Conservation (phyloP, 2,113 vertebrate genomes). For the Piprites chloris region DNA sequence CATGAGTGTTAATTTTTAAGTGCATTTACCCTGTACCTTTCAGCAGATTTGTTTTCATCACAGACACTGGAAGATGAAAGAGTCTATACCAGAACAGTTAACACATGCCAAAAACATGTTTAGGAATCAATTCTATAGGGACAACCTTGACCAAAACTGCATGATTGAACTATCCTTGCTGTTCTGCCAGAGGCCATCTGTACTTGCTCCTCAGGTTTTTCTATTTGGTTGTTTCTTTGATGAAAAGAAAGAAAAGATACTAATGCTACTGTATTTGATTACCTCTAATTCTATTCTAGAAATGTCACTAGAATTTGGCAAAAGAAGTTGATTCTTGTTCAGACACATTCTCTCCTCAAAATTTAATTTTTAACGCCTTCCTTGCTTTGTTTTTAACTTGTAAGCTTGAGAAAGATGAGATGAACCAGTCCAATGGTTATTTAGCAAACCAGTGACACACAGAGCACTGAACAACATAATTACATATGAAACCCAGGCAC, state of each 20-base stretch:
- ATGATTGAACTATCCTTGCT: neutral
- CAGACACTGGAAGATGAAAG: neutral
- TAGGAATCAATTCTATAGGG: neutral
- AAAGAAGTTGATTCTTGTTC: slow-evolving; percentile 56
- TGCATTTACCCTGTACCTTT: neutral
- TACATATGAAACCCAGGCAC: slow-evolving; percentile 43
- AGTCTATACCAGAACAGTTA: neutral
- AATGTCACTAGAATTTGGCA: neutral
- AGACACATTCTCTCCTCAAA: slow-evolving; percentile 6
- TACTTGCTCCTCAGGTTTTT: neutral
- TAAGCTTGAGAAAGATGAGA: neutral
- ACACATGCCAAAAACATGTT: neutral
- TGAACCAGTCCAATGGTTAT: neutral
- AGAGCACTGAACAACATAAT: slow-evolving; percentile 8
- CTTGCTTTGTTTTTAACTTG: neutral
- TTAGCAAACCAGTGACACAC: slow-evolving; percentile 59
- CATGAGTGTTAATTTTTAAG: neutral
- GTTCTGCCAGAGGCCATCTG: neutral
- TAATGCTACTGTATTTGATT: neutral
- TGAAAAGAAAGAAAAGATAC: neutral
- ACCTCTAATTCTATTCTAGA: neutral
- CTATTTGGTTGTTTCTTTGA: neutral
- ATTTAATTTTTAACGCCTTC: neutral
- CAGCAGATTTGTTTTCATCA: neutral
- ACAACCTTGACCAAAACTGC: neutral